Conservation (phyloP, 2,888 invertebrate genomes). For the Coelopa pilipes region DNA sequence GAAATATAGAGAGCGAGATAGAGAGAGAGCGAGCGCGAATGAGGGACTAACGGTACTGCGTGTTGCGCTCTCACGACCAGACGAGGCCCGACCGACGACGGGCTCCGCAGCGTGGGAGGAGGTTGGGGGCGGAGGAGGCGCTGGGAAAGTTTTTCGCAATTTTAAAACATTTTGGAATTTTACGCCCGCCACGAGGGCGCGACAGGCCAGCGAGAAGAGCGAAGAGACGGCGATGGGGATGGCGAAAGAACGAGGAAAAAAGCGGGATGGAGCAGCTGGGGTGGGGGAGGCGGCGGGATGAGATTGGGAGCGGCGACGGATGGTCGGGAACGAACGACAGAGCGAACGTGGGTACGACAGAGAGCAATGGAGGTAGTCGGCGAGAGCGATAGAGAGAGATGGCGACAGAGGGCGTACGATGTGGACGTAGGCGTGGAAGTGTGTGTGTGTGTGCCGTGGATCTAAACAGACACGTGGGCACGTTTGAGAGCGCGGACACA, state of each 20-base stretch:
- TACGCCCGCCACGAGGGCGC: not conserved
- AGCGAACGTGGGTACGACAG: not conserved
- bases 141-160: conserved; percentile 20
- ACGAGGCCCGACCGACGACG: not conserved
- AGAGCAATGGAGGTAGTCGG: not conserved
- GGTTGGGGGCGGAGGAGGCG: not conserved
- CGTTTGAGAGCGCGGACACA: not conserved
- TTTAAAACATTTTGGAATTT: conserved; percentile 25
- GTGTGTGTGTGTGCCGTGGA: not conserved
- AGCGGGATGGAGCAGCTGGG: too few species aligned
- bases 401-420: not conserved
- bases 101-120: not conserved
- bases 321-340: not conserved
- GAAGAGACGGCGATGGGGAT: too few species aligned
- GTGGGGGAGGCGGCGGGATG: too few species aligned
- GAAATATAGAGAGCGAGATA: conserved; percentile 35
- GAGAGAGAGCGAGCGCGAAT: conserved; percentile 9
- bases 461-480: conserved; percentile 13
- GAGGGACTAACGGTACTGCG: conserved; percentile 22
- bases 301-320: not conserved
- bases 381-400: not conserved
- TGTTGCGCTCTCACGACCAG: conserved; percentile 6
- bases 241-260: too few species aligned
- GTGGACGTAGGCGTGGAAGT: not conserved
- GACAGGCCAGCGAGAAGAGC: not conserved